phyloP scores from a whole-genome alignment of 2,113 vertebrate genomes.

The Marmota monax region DNA sequence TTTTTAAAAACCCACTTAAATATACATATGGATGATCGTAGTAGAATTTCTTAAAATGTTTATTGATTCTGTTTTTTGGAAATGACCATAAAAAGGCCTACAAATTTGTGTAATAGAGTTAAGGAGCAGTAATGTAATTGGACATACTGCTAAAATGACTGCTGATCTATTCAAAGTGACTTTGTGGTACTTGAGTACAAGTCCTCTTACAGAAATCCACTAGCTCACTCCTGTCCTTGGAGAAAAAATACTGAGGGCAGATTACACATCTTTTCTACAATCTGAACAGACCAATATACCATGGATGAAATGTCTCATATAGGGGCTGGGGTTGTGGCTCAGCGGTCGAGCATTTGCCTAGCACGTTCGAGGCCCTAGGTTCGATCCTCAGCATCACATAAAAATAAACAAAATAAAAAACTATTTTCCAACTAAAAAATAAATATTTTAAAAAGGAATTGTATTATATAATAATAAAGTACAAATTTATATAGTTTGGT shows the following conservation, averaged over 20 bases:
- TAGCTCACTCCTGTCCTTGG: constrained; percentile 32
- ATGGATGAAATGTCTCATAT: not conserved
- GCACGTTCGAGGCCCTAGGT: too few species aligned
- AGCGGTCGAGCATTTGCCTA: too few species aligned
- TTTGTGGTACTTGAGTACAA: not conserved
- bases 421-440: too few species aligned
- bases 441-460: not conserved
- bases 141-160: not conserved
- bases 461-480: constrained; percentile 23
- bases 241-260: not conserved
- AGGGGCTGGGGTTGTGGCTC: too few species aligned
- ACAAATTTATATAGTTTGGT: not conserved
- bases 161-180: not conserved
- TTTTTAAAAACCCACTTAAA: constrained; percentile 45
- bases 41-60: constrained; percentile 50
- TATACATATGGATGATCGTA: constrained; percentile 30
- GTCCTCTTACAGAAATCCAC: not conserved
- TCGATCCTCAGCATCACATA: too few species aligned
- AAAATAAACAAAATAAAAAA: too few species aligned
- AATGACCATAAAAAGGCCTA: constrained; percentile 55
- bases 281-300: constrained; percentile 7
- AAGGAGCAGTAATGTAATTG: not conserved
- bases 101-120: not conserved
- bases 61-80: constrained; percentile 72
- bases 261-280: not conserved